Evolutionary conservation across 2,113 vertebrate species (phyloP).

Genomic region (Hippolais icterina): DNA sequence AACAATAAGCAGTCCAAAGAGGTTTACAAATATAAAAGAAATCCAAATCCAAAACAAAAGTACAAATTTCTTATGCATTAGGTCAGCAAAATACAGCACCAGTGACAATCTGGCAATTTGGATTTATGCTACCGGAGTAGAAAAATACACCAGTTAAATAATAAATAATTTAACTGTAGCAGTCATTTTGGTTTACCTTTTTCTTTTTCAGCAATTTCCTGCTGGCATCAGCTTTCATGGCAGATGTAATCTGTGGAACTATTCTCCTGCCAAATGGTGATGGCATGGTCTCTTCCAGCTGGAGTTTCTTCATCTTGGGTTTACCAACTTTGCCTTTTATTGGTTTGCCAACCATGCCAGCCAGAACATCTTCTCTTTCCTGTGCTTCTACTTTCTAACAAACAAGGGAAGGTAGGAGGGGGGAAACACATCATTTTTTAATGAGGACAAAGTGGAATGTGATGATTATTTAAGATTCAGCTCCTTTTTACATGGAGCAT

Average conservation of each 20-base stretch:
- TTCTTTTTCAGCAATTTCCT: slow-evolving; percentile 93
- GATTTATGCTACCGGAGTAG: not conserved
- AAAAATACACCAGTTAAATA: not conserved
- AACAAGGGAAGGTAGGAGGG: not conserved
- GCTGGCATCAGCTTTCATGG: slow-evolving; percentile 89
- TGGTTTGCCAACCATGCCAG: slow-evolving; percentile 85
- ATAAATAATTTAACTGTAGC: not conserved
- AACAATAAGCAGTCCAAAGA: not conserved
- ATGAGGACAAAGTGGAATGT: not conserved
- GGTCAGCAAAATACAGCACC: not conserved
- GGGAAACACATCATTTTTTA: not conserved
- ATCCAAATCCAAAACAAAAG: too few relatives aligned
- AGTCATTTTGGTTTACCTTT: slow-evolving; percentile 78
- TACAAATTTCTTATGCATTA: not conserved
- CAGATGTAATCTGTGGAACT: slow-evolving; percentile 87
- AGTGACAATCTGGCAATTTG: rapidly evolving
- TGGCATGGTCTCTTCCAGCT: slow-evolving; percentile 92
- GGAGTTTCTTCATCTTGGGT: slow-evolving; percentile 92
- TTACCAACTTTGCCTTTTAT: slow-evolving; percentile 98
- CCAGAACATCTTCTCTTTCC: slow-evolving; percentile 85
- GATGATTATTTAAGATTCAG: not conserved
- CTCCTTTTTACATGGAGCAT: not conserved
- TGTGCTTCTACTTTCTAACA: slow-evolving; percentile 85
- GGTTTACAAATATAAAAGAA: not conserved
- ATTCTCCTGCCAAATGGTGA: slow-evolving; percentile 91